Conservation (phyloP, 2,888 invertebrate genomes). For the Perithous albicinctus region DNA sequence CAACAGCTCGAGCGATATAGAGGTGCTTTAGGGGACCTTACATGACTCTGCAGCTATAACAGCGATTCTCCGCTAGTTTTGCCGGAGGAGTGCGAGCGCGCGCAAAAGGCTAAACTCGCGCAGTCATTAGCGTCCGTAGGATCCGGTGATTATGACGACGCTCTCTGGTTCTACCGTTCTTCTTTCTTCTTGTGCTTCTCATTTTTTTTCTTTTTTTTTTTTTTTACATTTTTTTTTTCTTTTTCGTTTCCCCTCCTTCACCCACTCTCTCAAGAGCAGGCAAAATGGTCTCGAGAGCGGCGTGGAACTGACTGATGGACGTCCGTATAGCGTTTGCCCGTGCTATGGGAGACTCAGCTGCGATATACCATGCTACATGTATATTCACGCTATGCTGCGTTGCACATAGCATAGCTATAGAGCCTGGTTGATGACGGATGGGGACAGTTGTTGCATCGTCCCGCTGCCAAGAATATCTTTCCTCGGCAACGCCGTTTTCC, state of each 20-base stretch:
- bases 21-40: not conserved
- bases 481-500: constrained; percentile 60
- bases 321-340: constrained; percentile 28
- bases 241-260: constrained; percentile 16
- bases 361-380: not conserved
- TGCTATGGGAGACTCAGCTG: constrained; percentile 44
- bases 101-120: constrained; percentile 61
- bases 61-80: constrained; percentile 1
- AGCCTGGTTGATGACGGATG: constrained; percentile 79
- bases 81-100: not conserved
- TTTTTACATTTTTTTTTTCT: constrained; percentile 11
- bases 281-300: constrained; percentile 54
- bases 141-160: constrained; percentile 66
- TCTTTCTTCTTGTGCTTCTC: no score
- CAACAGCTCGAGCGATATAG: not conserved
- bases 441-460: constrained; percentile 83
- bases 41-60: not conserved
- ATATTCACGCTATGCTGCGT: not conserved
- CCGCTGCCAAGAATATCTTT: constrained; percentile 80
- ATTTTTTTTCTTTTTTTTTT: not conserved
- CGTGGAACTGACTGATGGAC: constrained; percentile 54
- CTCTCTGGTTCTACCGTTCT: constrained; percentile 32
- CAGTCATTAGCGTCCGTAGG: constrained; percentile 63
- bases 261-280: constrained; percentile 53
- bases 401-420: constrained; percentile 42